Conservation (phyloP, 2,113 vertebrate genomes). For the Grallaria varia region DNA sequence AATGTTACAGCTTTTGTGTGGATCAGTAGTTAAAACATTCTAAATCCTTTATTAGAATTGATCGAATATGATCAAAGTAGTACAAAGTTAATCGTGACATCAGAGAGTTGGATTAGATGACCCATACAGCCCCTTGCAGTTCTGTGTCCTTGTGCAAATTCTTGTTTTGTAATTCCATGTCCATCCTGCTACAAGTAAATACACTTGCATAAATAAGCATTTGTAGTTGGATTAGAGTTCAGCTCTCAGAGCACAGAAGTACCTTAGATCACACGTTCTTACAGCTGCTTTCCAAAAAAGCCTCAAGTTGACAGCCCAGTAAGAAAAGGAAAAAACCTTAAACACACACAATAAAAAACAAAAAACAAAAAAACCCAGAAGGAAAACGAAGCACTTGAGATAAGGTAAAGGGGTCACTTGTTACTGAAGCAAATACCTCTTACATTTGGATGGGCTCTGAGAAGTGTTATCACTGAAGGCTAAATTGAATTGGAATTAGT, state of each 20-base stretch:
- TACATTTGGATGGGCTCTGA: neutral
- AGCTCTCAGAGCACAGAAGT: neutral
- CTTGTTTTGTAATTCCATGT: neutral
- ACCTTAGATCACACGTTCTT: neutral
- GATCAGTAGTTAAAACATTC: neutral
- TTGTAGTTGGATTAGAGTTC: neutral
- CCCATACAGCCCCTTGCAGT: neutral
- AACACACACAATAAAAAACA: neutral
- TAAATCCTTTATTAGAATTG: neutral
- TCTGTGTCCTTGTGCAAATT: neutral
- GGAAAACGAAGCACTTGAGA: neutral
- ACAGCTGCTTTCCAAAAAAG: neutral
- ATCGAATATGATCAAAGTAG: neutral
- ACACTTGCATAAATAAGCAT: neutral
- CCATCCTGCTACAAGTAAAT: neutral
- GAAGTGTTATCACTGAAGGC: neutral
- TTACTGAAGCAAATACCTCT: neutral
- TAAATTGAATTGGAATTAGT: neutral
- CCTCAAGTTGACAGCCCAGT: neutral
- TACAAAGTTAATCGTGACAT: neutral
- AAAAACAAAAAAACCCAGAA: neutral
- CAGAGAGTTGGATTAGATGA: neutral
- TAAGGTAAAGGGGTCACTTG: neutral
- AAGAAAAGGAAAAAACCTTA: too few species aligned
- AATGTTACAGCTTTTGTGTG: neutral